phyloP scores from a whole-genome alignment of 2,113 vertebrate genomes.

The Phasianus colchicus region DNA sequence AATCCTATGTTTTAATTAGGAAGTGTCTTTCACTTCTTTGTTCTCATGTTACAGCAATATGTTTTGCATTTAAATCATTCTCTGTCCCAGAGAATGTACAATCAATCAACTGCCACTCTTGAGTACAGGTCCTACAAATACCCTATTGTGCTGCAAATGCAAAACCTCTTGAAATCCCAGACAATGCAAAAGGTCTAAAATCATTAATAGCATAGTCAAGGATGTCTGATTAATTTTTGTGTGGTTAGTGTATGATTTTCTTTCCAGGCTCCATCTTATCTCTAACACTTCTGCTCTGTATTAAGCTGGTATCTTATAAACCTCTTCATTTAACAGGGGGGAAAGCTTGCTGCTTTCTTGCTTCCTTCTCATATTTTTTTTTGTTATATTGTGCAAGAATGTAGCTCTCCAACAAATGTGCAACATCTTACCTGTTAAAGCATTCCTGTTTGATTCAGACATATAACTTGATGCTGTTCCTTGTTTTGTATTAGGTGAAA shows the following conservation, averaged over 20 bases:
- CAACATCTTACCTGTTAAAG: background rate
- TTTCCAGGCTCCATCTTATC: slow-evolving; percentile 10
- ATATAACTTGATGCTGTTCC: background rate
- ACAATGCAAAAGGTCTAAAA: slow-evolving; percentile 20
- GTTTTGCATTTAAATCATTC: slow-evolving; percentile 53
- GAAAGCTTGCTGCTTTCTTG: background rate
- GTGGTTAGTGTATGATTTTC: background rate
- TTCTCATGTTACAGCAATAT: slow-evolving; percentile 23
- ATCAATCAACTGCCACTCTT: slow-evolving; percentile 52
- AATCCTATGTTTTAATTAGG: slow-evolving; percentile 49
- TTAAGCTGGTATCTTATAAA: background rate
- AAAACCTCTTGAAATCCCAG: slow-evolving; percentile 44
- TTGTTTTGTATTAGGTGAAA: background rate
- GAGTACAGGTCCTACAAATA: slow-evolving; percentile 40
- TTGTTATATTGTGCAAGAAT: background rate
- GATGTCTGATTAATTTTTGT: slow-evolving; percentile 48
- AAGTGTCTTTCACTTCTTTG: slow-evolving; percentile 41
- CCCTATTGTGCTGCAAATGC: background rate
- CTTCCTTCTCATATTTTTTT: background rate
- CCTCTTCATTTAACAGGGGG: background rate
- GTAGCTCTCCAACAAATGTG: background rate
- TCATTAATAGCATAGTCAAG: slow-evolving; percentile 21
- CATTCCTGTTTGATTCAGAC: background rate
- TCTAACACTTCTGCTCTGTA: background rate
- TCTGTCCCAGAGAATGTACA: background rate